Percentiles rank a stretch among this genome's conserved stretches.
phyloP scores from a whole-genome alignment of 2,797 vertebrate species.

The Argentina silus region DNA sequence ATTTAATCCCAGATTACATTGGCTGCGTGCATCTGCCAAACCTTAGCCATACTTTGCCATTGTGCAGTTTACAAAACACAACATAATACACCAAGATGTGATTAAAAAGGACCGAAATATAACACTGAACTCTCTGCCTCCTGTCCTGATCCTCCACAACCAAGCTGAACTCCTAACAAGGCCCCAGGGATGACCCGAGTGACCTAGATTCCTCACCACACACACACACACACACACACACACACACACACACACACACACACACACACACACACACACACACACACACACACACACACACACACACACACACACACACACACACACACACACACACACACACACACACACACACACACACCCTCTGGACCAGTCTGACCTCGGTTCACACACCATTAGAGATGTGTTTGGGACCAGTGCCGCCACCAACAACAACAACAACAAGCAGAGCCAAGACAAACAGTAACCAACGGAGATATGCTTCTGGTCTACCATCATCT shows the following conservation, averaged over 20 bases:
- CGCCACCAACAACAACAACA: background rate
- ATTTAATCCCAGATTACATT: too few relatives aligned
- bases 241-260: background rate
- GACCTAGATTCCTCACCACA: background rate
- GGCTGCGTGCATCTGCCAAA: too few relatives aligned
- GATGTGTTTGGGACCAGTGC: background rate
- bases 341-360: background rate
- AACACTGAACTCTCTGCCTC: background rate
- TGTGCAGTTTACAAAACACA: too few relatives aligned
- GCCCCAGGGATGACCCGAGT: background rate
- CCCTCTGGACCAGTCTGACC: background rate
- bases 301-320: background rate
- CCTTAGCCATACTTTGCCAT: too few relatives aligned
- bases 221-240: background rate
- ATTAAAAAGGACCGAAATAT: background rate
- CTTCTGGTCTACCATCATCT: too few relatives aligned
- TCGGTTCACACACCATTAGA: background rate
- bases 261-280: background rate
- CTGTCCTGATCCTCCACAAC: too few relatives aligned
- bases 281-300: too few relatives aligned
- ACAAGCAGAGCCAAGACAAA: background rate
- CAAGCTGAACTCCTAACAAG: too few relatives aligned
- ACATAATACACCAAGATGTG: background rate
- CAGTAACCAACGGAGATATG: background rate
- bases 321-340: background rate